Evolutionary conservation across 2,113 vertebrate species (phyloP).

Genomic region (Phycodurus eques): DNA sequence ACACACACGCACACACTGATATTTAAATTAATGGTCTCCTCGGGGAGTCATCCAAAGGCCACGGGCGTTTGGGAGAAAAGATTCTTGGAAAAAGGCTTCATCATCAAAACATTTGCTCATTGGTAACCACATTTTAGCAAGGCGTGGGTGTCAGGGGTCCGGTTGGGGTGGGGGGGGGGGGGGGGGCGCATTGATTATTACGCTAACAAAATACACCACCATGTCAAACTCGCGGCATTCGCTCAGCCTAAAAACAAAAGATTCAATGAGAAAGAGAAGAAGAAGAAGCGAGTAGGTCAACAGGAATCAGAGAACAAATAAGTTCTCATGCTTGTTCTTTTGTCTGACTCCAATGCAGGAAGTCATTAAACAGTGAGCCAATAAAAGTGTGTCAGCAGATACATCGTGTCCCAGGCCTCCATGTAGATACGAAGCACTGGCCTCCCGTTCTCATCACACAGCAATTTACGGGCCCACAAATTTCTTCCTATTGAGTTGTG

Average conservation of each 20-base stretch:
- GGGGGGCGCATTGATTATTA: neutral
- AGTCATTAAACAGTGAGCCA: constrained; percentile 67
- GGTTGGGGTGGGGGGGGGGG: neutral
- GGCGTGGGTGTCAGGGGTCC: constrained; percentile 18
- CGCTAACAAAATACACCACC: constrained; percentile 44
- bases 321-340: constrained; percentile 43
- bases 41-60: constrained; percentile 76
- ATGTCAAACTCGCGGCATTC: constrained; percentile 14
- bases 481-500: constrained; percentile 53
- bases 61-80: constrained; percentile 68
- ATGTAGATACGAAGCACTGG: constrained; percentile 51
- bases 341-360: constrained; percentile 51
- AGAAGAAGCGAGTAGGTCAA: constrained; percentile 12
- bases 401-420: constrained; percentile 54
- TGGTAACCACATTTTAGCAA: constrained; percentile 64
- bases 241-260: neutral
- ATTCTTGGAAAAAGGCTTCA: constrained; percentile 73
- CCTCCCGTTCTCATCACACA: constrained; percentile 53
- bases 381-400: constrained; percentile 70
- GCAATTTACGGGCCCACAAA: constrained; percentile 47
- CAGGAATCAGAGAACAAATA: constrained; percentile 20
- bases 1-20: constrained; percentile 49
- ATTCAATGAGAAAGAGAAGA: neutral
- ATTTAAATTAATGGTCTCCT: constrained; percentile 75
- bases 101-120: constrained; percentile 71